Conservation (phyloP, 2,888 invertebrate genomes). For the Napeogenes inachia region DNA sequence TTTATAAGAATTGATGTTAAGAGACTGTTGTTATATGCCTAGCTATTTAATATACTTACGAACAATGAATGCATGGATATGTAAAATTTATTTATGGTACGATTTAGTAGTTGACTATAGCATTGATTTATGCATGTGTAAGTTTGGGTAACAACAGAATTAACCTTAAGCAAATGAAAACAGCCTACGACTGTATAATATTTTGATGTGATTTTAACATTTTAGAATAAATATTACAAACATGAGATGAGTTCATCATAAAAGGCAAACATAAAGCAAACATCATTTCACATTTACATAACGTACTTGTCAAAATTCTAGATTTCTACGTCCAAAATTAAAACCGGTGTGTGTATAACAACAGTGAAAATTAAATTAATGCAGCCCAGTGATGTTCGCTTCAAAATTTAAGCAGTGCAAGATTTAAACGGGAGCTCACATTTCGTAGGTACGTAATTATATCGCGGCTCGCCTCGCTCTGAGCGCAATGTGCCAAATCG, state of each 20-base stretch:
- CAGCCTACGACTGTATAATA: no score
- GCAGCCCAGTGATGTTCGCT: conserved; percentile 58
- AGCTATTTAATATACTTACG: conserved; percentile 15
- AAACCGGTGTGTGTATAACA: conserved; percentile 31
- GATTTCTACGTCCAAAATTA: conserved; percentile 23
- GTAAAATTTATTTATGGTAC: not conserved
- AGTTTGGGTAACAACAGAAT: not conserved
- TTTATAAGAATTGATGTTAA: conserved; percentile 26
- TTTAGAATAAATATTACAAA: not conserved
- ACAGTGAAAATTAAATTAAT: conserved; percentile 66
- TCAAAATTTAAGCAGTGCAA: conserved; percentile 70
- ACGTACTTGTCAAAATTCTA: conserved; percentile 13
- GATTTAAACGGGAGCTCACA: conserved; percentile 73
- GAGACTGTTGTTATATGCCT: conserved; percentile 13
- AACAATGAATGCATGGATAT: not conserved
- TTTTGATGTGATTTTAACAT: no score
- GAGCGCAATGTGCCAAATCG: conserved; percentile 74
- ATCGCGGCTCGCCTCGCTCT: conserved; percentile 57
- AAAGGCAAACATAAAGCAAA: conserved; percentile 3
- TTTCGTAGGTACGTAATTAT: conserved; percentile 64
- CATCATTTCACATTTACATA: conserved; percentile 8
- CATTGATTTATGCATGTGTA: not conserved
- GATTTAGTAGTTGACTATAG: not conserved
- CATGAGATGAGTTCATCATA: conserved; percentile 7
- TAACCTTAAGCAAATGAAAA: not conserved